Evolutionary conservation across 1,140 invertebrate species (phyloP).

Genomic region (Globodera rostochiensis): DNA sequence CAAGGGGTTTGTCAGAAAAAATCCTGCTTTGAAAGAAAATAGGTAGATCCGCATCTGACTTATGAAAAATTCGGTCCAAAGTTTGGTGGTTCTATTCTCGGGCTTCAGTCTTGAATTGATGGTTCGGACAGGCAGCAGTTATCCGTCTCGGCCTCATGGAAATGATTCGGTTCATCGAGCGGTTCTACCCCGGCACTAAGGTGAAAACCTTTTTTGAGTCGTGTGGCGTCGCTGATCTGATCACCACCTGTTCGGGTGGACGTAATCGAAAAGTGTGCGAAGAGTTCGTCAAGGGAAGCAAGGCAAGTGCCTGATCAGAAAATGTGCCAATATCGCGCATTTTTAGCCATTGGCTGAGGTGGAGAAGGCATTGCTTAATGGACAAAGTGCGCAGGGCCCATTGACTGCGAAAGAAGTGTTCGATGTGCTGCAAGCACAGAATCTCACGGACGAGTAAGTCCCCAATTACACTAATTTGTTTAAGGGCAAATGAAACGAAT

Average conservation of each 20-base stretch:
- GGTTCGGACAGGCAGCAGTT: constrained; percentile 77
- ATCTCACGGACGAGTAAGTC: constrained; percentile 37
- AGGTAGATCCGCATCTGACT: too few relatives aligned
- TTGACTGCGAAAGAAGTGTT: constrained; percentile 96
- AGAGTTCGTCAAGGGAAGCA: constrained; percentile 89
- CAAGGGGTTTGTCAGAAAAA: too few relatives aligned
- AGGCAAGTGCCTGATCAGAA: constrained; percentile 69
- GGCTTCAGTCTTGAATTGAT: too few relatives aligned
- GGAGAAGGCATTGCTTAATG: constrained; percentile 93
- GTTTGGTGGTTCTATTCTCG: too few relatives aligned
- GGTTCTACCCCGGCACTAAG: constrained; percentile 69
- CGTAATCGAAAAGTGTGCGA: constrained; percentile 91
- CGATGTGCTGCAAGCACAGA: constrained; percentile 77
- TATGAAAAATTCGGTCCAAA: too few relatives aligned
- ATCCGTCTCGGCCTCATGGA: constrained; percentile 83
- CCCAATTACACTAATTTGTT: too few relatives aligned
- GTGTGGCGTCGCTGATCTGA: constrained; percentile 96
- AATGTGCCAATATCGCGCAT: not conserved
- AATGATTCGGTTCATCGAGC: constrained; percentile 73
- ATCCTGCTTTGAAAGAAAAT: too few relatives aligned
- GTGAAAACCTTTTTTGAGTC: constrained; percentile 95
- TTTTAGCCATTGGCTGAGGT: constrained; percentile 79
- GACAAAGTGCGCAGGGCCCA: constrained; percentile 95
- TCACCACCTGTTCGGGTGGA: constrained; percentile 98
- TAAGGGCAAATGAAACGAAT: too few relatives aligned